Evolutionary conservation across 64 coral and sea anemone species (phyloP).

Genomic region (Acropora yongei): DNA sequence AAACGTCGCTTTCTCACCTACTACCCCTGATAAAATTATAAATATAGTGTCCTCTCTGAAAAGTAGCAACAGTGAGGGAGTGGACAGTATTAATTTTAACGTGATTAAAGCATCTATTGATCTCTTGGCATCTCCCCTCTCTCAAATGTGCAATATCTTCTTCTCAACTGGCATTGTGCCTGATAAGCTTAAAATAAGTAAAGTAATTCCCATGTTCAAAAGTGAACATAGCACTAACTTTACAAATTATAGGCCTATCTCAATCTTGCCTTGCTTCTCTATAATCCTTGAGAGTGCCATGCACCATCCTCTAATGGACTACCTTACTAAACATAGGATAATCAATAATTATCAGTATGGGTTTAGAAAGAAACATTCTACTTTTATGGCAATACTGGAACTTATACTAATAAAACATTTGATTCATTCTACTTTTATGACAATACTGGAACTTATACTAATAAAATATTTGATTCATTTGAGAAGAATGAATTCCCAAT

Average conservation of each 20-base stretch:
- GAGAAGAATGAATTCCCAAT: too few relatives aligned
- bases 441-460: background rate
- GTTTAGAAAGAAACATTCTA: too few relatives aligned
- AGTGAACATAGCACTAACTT: conserved; percentile 5
- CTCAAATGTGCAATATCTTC: conserved; percentile 12
- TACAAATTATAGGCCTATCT: conserved; percentile 27
- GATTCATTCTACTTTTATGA: too few relatives aligned
- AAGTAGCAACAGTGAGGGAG: conserved; percentile 36
- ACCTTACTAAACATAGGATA: conserved; percentile 1
- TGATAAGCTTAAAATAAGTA: conserved; percentile 33
- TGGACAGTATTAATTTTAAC: conserved; percentile 37
- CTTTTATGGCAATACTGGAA: conserved; percentile 4
- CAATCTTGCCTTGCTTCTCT: conserved; percentile 12
- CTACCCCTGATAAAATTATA: conserved; percentile 40
- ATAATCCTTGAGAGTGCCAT: conserved; percentile 33
- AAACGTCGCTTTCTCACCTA: too few relatives aligned
- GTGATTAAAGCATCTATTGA: conserved; percentile 49
- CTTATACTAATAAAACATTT: background rate
- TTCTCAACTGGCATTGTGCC: conserved; percentile 25
- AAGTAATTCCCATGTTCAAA: conserved; percentile 38
- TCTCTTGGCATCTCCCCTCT: conserved; percentile 33
- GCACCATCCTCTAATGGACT: conserved; percentile 22
- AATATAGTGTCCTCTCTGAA: conserved; percentile 39
- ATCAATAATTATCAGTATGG: background rate
- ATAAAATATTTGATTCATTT: too few relatives aligned